phyloP scores from a whole-genome alignment of 2,888 invertebrate species.

The Maniola hyperantus region DNA sequence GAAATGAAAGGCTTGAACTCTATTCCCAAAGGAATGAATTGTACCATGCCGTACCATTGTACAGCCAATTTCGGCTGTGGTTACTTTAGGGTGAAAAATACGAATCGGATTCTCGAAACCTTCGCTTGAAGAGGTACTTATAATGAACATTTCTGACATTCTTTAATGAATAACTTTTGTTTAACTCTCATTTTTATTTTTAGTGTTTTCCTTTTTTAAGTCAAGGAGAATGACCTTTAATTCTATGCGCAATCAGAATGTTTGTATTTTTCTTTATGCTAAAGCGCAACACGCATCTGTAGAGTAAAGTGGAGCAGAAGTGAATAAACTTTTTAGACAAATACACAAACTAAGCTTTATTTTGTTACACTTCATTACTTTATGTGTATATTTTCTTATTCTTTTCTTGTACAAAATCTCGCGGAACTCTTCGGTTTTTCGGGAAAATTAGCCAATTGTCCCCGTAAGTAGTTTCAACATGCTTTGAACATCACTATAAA shows the following conservation, averaged over 20 bases:
- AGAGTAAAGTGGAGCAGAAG: no score
- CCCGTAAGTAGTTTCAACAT: background rate
- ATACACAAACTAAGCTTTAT: no score
- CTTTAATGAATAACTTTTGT: background rate
- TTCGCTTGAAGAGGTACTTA: conserved; percentile 20
- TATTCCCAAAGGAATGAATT: conserved; percentile 32
- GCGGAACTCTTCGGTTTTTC: no score
- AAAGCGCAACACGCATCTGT: no score
- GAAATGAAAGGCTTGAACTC: conserved; percentile 17
- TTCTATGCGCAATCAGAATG: background rate
- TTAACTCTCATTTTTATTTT: background rate
- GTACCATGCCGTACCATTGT: conserved; percentile 36
- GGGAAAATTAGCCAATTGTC: no score
- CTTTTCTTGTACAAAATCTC: no score
- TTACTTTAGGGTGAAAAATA: conserved; percentile 18
- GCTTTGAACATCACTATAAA: background rate
- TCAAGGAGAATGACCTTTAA: background rate
- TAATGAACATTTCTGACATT: background rate
- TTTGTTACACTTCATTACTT: no score
- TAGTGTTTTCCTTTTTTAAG: background rate
- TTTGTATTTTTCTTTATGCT: no score
- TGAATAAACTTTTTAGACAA: no score
- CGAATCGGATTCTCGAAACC: conserved; percentile 23
- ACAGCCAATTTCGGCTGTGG: conserved; percentile 32
- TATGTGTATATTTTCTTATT: no score